Evolutionary conservation across 2,888 invertebrate species (phyloP), one percentile per base, ranked within the genome.

Genomic region (Anticlea derivata): DNA sequence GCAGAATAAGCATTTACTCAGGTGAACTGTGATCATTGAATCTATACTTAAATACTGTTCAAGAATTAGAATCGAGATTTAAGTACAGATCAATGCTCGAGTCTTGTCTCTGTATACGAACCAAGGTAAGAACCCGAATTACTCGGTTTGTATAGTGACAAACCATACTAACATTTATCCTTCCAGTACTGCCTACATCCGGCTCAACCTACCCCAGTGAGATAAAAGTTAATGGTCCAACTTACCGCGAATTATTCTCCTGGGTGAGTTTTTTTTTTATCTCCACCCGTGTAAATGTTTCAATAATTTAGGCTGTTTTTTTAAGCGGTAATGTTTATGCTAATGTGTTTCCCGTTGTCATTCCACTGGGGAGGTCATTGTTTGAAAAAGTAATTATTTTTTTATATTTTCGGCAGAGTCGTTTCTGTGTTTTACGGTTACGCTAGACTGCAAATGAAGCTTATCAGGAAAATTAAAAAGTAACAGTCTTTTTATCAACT

Each of bases 161-260:
- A 35, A n/a, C n/a, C 11, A 6, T 22, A 17, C 27, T n/a, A 8
- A 40, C 43, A 37, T 40, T 46, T 52, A 40, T 23, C 26, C 49
- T 20, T 20, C n/a, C 11, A 35, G 10, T 40, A 34, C 26, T 5
- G 38, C 34, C 35, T 46, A 23, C 53, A 43, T 48, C 50, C 52
- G 50, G 46, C 38, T 51, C 55, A 68, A 60, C 67, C 69, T 61
- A 64, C 57, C 66, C 66, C 68, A 69, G 62, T 61, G 65, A 85
- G 85, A 86, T 85, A 85, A 86, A 86, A 86, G 78, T 85, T 86
- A 86, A 86, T 86, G 85, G 80, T 44, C 73, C 83, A 83, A 83
- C 83, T 86, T 83, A 80, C 81, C 78, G 68, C 78, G 73, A 83
- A 83, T 84, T 79, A 83, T 82, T 78, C 81, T 82, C 79, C 34